Conservation (phyloP, 2,797 vertebrate species). For the Ambastaia sidthimunki region DNA sequence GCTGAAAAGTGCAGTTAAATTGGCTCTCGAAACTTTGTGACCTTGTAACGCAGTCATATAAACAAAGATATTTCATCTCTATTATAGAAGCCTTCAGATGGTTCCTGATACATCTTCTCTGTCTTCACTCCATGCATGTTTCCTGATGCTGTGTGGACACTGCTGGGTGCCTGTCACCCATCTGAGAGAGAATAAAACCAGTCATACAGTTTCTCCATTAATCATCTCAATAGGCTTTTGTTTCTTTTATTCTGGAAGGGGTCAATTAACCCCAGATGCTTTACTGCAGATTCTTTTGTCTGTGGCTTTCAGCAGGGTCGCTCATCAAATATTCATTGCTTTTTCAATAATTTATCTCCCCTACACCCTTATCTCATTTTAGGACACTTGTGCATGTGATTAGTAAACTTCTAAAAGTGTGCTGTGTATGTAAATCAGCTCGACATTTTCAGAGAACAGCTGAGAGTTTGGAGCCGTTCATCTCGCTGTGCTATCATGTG, state of each 20-base stretch:
- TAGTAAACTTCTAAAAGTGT: slow-evolving; percentile 53
- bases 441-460: slow-evolving; percentile 39
- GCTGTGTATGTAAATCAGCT: slow-evolving; percentile 53
- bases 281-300: slow-evolving; percentile 50
- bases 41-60: slow-evolving; percentile 23
- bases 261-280: slow-evolving; percentile 52
- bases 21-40: slow-evolving; percentile 6
- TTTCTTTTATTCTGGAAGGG: slow-evolving; percentile 41
- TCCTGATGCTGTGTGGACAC: slow-evolving; percentile 8
- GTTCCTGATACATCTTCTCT: slow-evolving; percentile 25
- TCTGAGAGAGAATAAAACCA: slow-evolving; percentile 43
- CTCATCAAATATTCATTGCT: slow-evolving; percentile 59
- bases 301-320: slow-evolving; percentile 23
- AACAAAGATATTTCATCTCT: slow-evolving; percentile 12
- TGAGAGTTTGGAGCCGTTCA: slow-evolving; percentile 37
- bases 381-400: slow-evolving; percentile 50
- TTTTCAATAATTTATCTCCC: slow-evolving; percentile 59
- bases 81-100: slow-evolving; percentile 10
- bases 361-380: slow-evolving; percentile 45
- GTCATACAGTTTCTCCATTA: slow-evolving; percentile 13
- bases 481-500: slow-evolving; percentile 33
- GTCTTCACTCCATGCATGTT: background rate
- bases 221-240: slow-evolving; percentile 49
- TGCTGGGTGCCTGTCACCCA: slow-evolving; percentile 38
- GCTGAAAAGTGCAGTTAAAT: background rate